Evolutionary conservation across 2,888 invertebrate species (phyloP).

Genomic region (Plebejus anna): DNA sequence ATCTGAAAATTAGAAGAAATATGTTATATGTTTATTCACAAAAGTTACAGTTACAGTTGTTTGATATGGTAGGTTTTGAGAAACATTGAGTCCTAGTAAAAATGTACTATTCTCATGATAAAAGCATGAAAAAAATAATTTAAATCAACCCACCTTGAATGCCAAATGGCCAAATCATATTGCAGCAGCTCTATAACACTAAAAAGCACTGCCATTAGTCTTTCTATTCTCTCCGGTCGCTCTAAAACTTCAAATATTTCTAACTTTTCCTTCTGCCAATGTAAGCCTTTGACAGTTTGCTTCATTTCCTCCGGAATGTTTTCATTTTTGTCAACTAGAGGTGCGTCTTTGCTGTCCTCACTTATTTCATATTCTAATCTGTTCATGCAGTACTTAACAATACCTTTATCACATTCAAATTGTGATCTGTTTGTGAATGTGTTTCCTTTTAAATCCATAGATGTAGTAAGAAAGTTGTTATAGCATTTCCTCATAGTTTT

Average conservation of each 20-base stretch:
- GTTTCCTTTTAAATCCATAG: constrained; percentile 55
- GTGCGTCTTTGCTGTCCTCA: constrained; percentile 53
- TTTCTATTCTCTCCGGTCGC: constrained; percentile 65
- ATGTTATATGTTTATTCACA: too few species aligned
- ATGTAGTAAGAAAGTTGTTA: constrained; percentile 56
- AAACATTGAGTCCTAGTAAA: too few species aligned
- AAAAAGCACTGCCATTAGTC: constrained; percentile 72
- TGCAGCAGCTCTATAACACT: constrained; percentile 75
- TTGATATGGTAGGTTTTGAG: too few species aligned
- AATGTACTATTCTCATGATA: too few species aligned
- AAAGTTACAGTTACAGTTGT: too few species aligned
- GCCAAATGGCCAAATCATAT: constrained; percentile 78
- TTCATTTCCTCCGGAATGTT: constrained; percentile 60
- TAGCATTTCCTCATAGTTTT: constrained; percentile 58
- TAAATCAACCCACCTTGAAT: constrained; percentile 58
- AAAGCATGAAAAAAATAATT: background rate
- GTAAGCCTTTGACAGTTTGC: constrained; percentile 56
- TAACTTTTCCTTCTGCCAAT: constrained; percentile 67
- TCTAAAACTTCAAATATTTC: constrained; percentile 63
- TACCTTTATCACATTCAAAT: constrained; percentile 56
- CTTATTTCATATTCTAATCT: constrained; percentile 63
- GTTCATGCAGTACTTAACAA: constrained; percentile 65
- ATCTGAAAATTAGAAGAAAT: constrained; percentile 46
- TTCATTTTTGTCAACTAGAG: constrained; percentile 56
- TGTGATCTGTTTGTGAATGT: constrained; percentile 58